Evolutionary conservation across 2,797 vertebrate genomes (phyloP).

Genomic region (Clarias platycephalus): DNA sequence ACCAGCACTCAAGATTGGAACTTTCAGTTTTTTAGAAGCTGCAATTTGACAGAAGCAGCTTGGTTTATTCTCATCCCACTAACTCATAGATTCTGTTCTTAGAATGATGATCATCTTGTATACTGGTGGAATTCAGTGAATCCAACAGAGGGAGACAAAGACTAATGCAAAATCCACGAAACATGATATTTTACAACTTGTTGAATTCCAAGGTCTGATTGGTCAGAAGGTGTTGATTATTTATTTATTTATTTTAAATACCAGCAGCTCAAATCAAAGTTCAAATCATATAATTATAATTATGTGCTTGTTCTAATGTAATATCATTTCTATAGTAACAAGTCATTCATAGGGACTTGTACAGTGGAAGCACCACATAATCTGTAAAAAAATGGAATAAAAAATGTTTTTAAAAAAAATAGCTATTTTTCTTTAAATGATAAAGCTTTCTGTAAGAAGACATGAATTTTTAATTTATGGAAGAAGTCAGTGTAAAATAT

Average conservation of each 20-base stretch:
- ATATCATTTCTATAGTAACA: background rate
- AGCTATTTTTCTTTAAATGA: background rate
- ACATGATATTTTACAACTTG: background rate
- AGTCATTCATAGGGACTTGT: background rate
- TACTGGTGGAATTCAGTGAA: background rate
- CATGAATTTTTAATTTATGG: background rate
- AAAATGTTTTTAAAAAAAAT: background rate
- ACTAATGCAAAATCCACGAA: conserved; percentile 40
- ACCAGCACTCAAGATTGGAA: conserved; percentile 42
- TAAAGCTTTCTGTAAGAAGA: background rate
- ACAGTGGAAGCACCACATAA: background rate
- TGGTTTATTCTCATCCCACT: background rate
- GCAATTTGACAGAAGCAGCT: background rate
- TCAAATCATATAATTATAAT: background rate
- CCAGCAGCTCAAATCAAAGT: background rate
- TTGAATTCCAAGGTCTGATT: background rate
- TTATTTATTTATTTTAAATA: background rate
- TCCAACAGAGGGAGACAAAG: conserved; percentile 73
- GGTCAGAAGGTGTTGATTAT: background rate
- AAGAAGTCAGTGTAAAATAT: background rate
- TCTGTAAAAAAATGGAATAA: background rate
- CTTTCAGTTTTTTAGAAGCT: background rate
- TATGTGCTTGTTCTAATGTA: background rate
- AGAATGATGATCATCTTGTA: background rate
- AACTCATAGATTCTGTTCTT: background rate